Base-by-base conservation (phyloP, 2,888 invertebrate genomes). In the Coelopa pilipes region DNA sequence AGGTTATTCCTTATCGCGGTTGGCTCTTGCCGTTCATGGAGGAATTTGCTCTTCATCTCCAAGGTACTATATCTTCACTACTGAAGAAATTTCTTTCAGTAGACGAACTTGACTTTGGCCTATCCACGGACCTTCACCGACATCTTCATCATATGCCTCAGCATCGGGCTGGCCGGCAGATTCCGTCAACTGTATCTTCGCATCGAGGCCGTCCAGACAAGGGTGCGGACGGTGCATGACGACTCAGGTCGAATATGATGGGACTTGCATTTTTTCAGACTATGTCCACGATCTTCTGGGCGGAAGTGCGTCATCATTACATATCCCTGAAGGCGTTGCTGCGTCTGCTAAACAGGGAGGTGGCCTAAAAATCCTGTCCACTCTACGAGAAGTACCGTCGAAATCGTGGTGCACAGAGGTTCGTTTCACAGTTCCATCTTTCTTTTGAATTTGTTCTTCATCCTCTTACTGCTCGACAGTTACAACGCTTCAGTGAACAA, bases 111-210 rank as follows among this genome's bases (percentile, higher is more conserved):
- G 62, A 82, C 84, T 0, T 90, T 92, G 24, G 93, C 93, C 0
- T 91, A 92, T 77, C 89, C 91, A 0, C 93, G 93, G 90, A 92
- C 92, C 78, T 93, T 92, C 73, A 91, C 92, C 79, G 93, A 93
- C 79, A 86, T 92, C 72, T 91, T 93, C 69, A 90, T 93, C 15
- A 92, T 93, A 79, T 84, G 93, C 50, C 88, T 93, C 59, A 92
- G 93, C 81, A 89, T 92, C 81, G 92, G 92, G 0, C 83, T 94
- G 53, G 88, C 91, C 0, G 90, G 91, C 0, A 89, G 92, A 62
- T 93, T 93, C 79, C 89, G 89, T 70, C 90, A 92, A 80, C 83
- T 93, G 9, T 91, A 92, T 79, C 81, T 85, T 13, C 84, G 89
- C 11, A 85, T 91, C 15, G 84, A 87, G 34, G 83, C 87, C 0